Evolutionary conservation across 1,140 invertebrate genomes (phyloP), one percentile per base, ranked within the genome.

Genomic region (Chironomus tepperi): DNA sequence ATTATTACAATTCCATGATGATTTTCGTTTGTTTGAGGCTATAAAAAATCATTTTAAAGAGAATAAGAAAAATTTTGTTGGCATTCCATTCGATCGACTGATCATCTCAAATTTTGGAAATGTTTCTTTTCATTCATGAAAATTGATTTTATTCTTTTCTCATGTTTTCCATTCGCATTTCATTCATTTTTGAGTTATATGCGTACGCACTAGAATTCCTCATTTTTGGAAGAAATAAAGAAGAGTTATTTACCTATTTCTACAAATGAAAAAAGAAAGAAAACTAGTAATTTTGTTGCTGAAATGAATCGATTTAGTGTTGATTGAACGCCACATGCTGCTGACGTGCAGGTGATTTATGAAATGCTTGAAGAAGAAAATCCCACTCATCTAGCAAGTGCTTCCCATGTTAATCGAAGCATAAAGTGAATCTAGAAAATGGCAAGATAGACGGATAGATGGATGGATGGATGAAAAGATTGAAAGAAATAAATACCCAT

Each of bases 341-440:
- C 47, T 57, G 47, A 57, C 47, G 47, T 57, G 47, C 47, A 57
- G 47, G 47, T 57, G 47, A 57, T 57, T 57, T 57, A 57, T 57
- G 47, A 57, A 57, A 57, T 70, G 9, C 65, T 18, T 3, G n/a
- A 70, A 34, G 5, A 6, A 21, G 16, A 70, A 16, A 70, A 70
- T 70, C 19, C n/a, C 7, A 18, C 65, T 15, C 19, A 19, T 19
- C 16, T 18, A 70, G 18, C 65, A 70, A 70, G 65, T 70, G 65
- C 16, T 70, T 70, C 65, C 47, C 47, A 57, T 57, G 47, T 57
- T 57, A 57, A 57, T 57, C 47, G 47, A 57, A 57, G 47, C 47
- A 57, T 57, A 70, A 19, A 70, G 3, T 70, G 16, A 18, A 70
- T 16, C 65, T 16, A 70, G 8, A 7, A 21, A 10, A 21, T n/a